Base-by-base conservation (phyloP, 53 echinoderm and acorn worm genomes). In the Holothuria leucospilota region DNA sequence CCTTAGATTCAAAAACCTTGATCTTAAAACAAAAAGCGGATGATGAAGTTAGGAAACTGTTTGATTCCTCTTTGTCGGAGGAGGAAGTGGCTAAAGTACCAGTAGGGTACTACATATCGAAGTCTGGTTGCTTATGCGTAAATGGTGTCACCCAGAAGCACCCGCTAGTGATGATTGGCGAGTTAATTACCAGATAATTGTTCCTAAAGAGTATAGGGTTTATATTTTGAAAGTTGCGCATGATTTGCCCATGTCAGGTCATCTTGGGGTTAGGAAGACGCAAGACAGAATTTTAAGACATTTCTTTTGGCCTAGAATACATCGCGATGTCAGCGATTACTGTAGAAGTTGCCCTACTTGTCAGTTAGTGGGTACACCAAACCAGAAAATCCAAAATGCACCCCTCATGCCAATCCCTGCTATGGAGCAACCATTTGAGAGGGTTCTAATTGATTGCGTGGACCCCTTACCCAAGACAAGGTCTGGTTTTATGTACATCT, bases 221-320 rank as follows among this genome's bases (percentile, higher is more conserved):
- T 34, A 34, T 34, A 89, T 92, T 9, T 20, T 95, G 24, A 78
- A 84, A 3, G 28, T 94, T 15, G 94, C 87, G 15, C 94, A 90
- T 90, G 95, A 92, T 20, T 52, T 26, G 16, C 92, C 88, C 21
- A 73, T 95, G 67, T 62, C 92, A 6, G 92, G 90, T 13, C 92
- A 92, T 61, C 81, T 90, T 13, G 90, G 92, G 1, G 86, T 92
- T 13, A 73, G 71, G 12, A 91, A 95, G 72, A 88, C 88, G 20
- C 28, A 56, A 78, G 89, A 90, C 66, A 68, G 84, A 42, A 89
- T 94, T 23, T 4, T 91, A 14, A 14, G 69, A 2, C 91, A 88
- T 64, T 93, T 93, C 82, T 93, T 82, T 64, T 93, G 88, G 94
- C 91, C 94, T 2, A 77, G 68, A 9, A 13, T 93, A 8, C 70